A percentile compares a stretch with the other conserved stretches of the same genome.
phyloP scores from a whole-genome alignment of 2,113 vertebrate genomes.

The Misgurnus anguillicaudatus region DNA sequence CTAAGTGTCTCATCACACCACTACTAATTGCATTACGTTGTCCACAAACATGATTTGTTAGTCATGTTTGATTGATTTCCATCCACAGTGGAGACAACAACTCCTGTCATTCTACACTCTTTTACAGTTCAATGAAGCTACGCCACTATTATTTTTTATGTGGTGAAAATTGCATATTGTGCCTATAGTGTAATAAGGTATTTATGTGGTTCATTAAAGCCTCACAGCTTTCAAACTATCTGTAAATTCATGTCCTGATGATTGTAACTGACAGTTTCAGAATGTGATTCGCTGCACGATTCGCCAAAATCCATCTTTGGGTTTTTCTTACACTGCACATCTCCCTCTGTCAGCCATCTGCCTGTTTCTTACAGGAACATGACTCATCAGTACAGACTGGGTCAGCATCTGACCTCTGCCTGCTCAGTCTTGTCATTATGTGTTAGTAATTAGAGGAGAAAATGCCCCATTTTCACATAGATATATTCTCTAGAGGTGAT shows the following conservation, averaged over 20 bases:
- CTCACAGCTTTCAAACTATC: neutral
- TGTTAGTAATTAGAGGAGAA: neutral
- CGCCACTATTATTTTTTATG: no score
- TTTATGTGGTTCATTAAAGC: neutral
- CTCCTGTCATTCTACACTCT: no score
- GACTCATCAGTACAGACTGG: constrained; percentile 22
- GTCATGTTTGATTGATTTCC: no score
- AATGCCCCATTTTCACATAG: neutral
- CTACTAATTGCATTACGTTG: no score
- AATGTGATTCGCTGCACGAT: neutral
- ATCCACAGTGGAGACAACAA: no score
- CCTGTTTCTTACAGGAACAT: constrained; percentile 1
- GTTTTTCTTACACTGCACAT: neutral
- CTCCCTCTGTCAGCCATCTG: constrained; percentile 1
- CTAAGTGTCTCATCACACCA: no score
- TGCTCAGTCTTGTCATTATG: constrained; percentile 4
- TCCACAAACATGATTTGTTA: no score
- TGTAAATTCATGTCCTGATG: neutral
- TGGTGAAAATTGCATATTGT: no score
- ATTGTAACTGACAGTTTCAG: neutral
- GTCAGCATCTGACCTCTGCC: constrained; percentile 27
- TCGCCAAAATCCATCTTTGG: constrained; percentile 21
- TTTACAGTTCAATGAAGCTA: no score
- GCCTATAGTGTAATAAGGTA: no score
- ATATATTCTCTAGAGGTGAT: neutral